Percentiles rank a stretch among this genome's conserved stretches.
Evolutionary conservation across 2,113 vertebrate genomes (phyloP).

Genomic region (Scomber japonicus): DNA sequence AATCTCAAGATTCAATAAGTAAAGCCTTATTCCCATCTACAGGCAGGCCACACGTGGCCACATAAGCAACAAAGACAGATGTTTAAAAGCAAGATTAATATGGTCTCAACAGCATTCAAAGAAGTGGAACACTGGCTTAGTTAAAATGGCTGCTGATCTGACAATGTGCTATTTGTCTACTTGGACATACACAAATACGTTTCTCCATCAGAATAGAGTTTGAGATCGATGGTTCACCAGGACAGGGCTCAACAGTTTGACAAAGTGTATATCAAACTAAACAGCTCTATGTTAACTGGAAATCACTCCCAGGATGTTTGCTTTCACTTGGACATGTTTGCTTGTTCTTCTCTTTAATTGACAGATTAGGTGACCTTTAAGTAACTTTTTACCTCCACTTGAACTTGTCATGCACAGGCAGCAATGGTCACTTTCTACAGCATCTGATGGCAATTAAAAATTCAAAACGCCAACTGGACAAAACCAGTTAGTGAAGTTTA

Average conservation of each 20-base stretch:
- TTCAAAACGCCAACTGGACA: not conserved
- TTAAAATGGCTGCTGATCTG: constrained; percentile 38
- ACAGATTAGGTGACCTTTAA: constrained; percentile 46
- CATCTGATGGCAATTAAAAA: constrained; percentile 59
- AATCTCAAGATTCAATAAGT: constrained; percentile 72
- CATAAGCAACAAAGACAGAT: constrained; percentile 47
- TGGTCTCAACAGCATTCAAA: constrained; percentile 25
- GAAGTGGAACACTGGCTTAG: constrained; percentile 39
- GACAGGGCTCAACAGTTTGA: constrained; percentile 39
- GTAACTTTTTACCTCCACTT: constrained; percentile 43
- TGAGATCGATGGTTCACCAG: constrained; percentile 27
- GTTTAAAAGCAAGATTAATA: constrained; percentile 52
- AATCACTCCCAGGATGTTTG: constrained; percentile 62
- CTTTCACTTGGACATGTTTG: constrained; percentile 53
- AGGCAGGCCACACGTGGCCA: constrained; percentile 24
- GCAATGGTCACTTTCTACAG: constrained; percentile 9
- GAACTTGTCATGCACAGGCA: constrained; percentile 27
- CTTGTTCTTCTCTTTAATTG: constrained; percentile 54
- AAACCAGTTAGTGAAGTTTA: not conserved
- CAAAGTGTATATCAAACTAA: constrained; percentile 42
- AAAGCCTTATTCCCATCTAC: constrained; percentile 27
- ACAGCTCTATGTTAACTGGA: constrained; percentile 50
- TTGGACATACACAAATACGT: constrained; percentile 43
- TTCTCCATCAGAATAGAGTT: constrained; percentile 41
- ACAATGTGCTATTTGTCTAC: constrained; percentile 19